Percentiles rank a stretch among this genome's conserved stretches.
phyloP scores from a whole-genome alignment of 2,888 invertebrate species.

The Mesorhabditis spiculigera region DNA sequence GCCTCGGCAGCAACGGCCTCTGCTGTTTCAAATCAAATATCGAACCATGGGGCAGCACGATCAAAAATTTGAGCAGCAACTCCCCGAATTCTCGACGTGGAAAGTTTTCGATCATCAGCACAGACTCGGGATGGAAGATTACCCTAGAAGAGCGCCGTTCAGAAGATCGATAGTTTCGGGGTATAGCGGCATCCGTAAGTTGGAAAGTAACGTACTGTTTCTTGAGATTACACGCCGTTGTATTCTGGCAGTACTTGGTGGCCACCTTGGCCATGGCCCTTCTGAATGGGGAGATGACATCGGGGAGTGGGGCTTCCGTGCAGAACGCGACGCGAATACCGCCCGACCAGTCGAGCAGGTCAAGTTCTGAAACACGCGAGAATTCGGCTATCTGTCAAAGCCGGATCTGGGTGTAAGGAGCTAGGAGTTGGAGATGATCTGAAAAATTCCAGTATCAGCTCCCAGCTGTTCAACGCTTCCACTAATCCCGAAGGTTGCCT shows the following conservation, averaged over 20 bases:
- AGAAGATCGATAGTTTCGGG: not conserved
- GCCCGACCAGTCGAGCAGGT: constrained; percentile 50
- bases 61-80: constrained; percentile 46
- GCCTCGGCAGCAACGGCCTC: constrained; percentile 38
- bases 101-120: constrained; percentile 50
- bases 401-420: too few relatives aligned
- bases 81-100: constrained; percentile 45
- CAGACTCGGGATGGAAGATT: constrained; percentile 42
- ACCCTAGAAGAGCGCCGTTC: constrained; percentile 25
- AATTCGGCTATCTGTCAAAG: too few relatives aligned
- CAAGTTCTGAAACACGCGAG: constrained; percentile 37
- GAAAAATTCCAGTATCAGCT: too few relatives aligned
- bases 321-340: constrained; percentile 50
- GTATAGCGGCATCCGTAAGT: not conserved
- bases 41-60: constrained; percentile 44
- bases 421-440: too few relatives aligned
- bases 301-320: constrained; percentile 40
- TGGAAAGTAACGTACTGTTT: constrained; percentile 31
- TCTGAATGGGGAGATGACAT: constrained; percentile 46
- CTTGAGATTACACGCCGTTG: constrained; percentile 46
- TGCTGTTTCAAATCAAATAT: constrained; percentile 27
- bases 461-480: too few relatives aligned
- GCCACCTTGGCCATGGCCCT: constrained; percentile 44
- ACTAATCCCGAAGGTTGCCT: too few relatives aligned
- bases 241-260: constrained; percentile 51